These are phyloP conservation scores for Rhinella marina DNA, from an alignment of 2,797 vertebrate genomes.

Conservation along the genomic window DNA sequence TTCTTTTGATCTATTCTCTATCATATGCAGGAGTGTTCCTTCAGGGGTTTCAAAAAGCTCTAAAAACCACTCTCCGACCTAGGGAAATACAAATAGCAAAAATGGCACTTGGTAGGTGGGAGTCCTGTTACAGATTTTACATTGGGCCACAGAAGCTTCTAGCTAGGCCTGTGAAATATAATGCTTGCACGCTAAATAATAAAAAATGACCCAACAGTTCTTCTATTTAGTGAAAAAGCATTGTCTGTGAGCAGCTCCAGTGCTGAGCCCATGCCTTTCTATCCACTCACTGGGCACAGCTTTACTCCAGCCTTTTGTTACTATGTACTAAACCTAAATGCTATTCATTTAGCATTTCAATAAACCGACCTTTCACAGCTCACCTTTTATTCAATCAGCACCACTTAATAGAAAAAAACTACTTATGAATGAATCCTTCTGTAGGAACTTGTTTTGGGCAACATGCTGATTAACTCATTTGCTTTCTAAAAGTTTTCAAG, in stretches of 20 bases:
- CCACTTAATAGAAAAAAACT: constrained; percentile 54
- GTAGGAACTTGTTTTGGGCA: constrained; percentile 63
- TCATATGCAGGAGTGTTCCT: not conserved
- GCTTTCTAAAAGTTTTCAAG: constrained; percentile 24
- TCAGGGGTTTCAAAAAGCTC: not conserved
- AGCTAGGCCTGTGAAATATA: too few relatives aligned
- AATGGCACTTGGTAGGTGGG: not conserved
- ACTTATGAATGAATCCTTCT: constrained; percentile 62
- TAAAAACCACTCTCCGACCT: too few relatives aligned
- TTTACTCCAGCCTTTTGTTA: constrained; percentile 60
- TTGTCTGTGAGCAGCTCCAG: not conserved
- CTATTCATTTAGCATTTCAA: constrained; percentile 55
- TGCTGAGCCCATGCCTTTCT: not conserved
- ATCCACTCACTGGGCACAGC: constrained; percentile 50
- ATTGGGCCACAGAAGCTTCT: too few relatives aligned
- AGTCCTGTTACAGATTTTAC: not conserved
- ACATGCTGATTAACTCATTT: constrained; percentile 64
- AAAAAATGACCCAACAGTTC: not conserved
- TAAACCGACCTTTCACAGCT: constrained; percentile 45
- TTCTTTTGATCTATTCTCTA: not conserved
- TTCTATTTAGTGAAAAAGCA: not conserved
- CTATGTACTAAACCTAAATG: constrained; percentile 51
- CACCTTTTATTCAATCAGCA: constrained; percentile 40
- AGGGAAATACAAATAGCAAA: not conserved
- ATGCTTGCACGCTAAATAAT: not conserved